Conservation (phyloP, 2,797 vertebrate species). For the Ptychobarbus kaznakovi region DNA sequence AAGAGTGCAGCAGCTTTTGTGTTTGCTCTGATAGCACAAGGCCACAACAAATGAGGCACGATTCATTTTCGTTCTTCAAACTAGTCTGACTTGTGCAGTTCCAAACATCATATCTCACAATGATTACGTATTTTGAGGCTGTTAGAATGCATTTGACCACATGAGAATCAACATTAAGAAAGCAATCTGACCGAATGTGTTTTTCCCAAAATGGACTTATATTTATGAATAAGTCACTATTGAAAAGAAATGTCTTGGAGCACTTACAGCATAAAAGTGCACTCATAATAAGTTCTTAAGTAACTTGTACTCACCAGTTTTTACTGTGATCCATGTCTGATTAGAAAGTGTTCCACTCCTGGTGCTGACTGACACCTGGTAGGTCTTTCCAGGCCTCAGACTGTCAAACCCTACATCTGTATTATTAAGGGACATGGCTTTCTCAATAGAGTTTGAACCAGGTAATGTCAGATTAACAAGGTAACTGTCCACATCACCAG, state of each 20-base stretch:
- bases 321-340: slow-evolving; percentile 71
- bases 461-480: slow-evolving; percentile 71
- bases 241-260: not conserved
- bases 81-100: not conserved
- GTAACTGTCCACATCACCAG: slow-evolving; percentile 70
- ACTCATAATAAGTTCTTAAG: not conserved
- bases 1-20: no score
- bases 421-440: slow-evolving; percentile 66
- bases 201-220: not conserved
- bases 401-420: slow-evolving; percentile 75
- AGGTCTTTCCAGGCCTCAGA: slow-evolving; percentile 83
- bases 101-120: not conserved
- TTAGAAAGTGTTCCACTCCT: slow-evolving; percentile 79
- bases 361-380: slow-evolving; percentile 79
- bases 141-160: not conserved
- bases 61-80: no score
- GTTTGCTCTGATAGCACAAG: no score
- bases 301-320: slow-evolving; percentile 78
- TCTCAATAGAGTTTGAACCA: slow-evolving; percentile 69
- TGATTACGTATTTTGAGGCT: not conserved
- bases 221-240: not conserved
- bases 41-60: no score
- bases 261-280: not conserved
- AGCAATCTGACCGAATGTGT: not conserved
- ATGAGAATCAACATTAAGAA: not conserved